Evolutionary conservation across 2,888 invertebrate species (phyloP).

Genomic region (Alcis repandata): DNA sequence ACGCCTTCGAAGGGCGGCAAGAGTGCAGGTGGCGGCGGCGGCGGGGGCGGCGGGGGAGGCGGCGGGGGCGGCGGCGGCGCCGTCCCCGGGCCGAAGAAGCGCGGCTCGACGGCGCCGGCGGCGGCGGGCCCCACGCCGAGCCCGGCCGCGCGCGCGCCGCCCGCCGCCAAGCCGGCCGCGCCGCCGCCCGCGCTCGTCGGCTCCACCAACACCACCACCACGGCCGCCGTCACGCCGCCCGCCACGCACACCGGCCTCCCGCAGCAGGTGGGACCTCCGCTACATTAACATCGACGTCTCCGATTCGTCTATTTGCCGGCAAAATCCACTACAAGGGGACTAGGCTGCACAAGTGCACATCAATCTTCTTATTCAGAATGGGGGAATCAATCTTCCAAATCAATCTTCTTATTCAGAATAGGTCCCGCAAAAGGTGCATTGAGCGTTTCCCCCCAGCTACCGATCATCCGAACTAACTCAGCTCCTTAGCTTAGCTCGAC

Average conservation of each 20-base stretch:
- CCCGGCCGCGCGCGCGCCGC: conserved; percentile 61
- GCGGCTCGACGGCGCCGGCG: conserved; percentile 45
- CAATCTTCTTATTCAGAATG: too few species aligned
- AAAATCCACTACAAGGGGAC: too few species aligned
- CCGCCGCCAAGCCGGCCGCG: conserved; percentile 70
- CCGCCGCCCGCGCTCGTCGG: conserved; percentile 72
- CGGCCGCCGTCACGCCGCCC: conserved; percentile 75
- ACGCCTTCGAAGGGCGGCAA: conserved; percentile 89
- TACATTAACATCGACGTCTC: too few species aligned
- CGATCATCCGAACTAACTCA: too few species aligned
- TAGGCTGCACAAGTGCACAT: too few species aligned
- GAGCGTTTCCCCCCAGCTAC: too few species aligned
- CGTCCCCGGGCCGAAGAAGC: conserved; percentile 68
- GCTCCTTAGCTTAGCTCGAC: too few species aligned
- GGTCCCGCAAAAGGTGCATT: too few species aligned
- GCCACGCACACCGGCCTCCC: conserved; percentile 84
- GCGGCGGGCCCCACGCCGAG: conserved; percentile 52
- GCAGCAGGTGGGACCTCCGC: conserved; percentile 73
- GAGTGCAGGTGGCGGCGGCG: conserved; percentile 47
- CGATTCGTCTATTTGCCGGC: too few species aligned
- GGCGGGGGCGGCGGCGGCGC: conserved; percentile 65
- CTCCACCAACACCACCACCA: conserved; percentile 77
- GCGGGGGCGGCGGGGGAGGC: conserved; percentile 44
- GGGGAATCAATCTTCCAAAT: too few species aligned
- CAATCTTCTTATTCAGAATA: too few species aligned